Base-by-base conservation (phyloP, 2,797 vertebrate species). In the Onychomys arenicola region DNA sequence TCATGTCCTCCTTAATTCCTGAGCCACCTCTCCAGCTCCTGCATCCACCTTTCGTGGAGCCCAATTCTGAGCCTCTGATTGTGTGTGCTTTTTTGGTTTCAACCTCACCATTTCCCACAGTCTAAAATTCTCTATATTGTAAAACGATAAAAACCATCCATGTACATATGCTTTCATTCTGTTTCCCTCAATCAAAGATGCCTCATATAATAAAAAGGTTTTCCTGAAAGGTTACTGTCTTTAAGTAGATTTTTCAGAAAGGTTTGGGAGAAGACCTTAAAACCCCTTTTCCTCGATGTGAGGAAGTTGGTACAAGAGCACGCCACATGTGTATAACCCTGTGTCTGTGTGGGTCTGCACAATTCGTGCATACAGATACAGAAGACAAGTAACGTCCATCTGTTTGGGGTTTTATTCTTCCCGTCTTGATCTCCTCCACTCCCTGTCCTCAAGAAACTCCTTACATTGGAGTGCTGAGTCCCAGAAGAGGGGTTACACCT, bases 361-460 rank as follows among this genome's bases (percentile, higher is more conserved):
- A 4, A 10, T 46, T 5, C 2, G 1, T 2, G 7, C 19, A 17
- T 49, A 89, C n/a, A 81, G 9, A 40, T 46, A 77, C 40, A 85
- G 8, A 80, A 3, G 27, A 7, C 3, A 19, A 1, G 11, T 73
- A 46, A 10, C 19, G 29, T 67, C 9, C 13, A 16, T 34, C 65
- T 81, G 0, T 0, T 52, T 76, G 0, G 0, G 3, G 34, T 90
- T 52, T 13, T 71, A 27, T 57, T 65, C 55, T 63, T n/a, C 34
- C 34, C 1, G 34, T 6, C 0, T 37, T 21, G 3, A 19, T 1
- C 2, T 23, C 43, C 14, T 52, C n/a, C 7, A 0, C 5, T 32
- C 4, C 52, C 55, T 43, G 4, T 9, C 49, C 63, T 59, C 11
- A 25, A 34, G 21, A 59, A 29, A 32, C 19, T 1, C 17, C 21